phyloP scores from a whole-genome alignment of 1,140 invertebrate genomes.

The Limonius californicus region DNA sequence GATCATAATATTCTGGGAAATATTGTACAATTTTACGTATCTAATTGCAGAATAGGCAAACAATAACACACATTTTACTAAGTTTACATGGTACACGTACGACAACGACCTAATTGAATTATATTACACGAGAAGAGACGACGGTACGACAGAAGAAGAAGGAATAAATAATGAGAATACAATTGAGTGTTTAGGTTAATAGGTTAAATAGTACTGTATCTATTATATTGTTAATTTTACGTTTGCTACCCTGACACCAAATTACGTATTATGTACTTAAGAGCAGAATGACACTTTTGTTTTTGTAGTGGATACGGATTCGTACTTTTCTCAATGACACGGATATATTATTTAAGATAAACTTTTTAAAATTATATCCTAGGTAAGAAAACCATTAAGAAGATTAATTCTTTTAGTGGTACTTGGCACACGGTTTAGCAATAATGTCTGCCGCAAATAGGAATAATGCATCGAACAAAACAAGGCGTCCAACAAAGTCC shows the following conservation, averaged over 20 bases:
- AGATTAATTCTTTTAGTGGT: neutral
- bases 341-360: neutral
- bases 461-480: neutral
- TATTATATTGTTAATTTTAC: constrained; percentile 15
- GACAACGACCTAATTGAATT: constrained; percentile 12
- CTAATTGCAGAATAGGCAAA: constrained; percentile 29
- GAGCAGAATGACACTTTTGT: neutral
- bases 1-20: no score
- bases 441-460: neutral
- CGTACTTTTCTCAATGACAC: neutral
- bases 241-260: constrained; percentile 48
- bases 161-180: constrained; percentile 11
- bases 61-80: constrained; percentile 7
- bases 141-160: constrained; percentile 16
- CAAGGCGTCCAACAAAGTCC: neutral
- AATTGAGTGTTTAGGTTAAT: constrained; percentile 2
- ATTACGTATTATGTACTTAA: constrained; percentile 44
- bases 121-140: constrained; percentile 6
- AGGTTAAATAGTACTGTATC: constrained; percentile 6
- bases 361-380: neutral
- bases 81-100: constrained; percentile 3
- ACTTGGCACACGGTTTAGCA: neutral
- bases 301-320: constrained; percentile 12
- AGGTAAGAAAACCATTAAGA: neutral
- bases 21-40: constrained; percentile 48